Evolutionary conservation across 2,113 vertebrate species (phyloP).

Genomic region (Pantherophis guttatus): DNA sequence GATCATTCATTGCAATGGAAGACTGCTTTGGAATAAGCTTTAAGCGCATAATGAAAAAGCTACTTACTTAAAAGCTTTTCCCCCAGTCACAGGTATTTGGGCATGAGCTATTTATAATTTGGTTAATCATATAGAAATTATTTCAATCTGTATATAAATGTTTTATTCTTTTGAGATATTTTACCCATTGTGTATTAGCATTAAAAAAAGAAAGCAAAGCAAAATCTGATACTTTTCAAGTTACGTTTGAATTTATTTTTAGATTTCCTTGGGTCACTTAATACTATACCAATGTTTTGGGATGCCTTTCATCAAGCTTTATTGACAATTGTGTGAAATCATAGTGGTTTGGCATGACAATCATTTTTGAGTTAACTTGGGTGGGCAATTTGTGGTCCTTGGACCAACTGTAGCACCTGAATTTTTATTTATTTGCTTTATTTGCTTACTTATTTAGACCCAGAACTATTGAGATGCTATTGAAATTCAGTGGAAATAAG

Average conservation of each 20-base stretch:
- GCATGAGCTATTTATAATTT: background rate
- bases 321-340: conserved; percentile 1
- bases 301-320: conserved; percentile 14
- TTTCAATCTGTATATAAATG: background rate
- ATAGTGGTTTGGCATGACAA: background rate
- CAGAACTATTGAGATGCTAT: background rate
- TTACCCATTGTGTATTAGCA: background rate
- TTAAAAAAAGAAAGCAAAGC: background rate
- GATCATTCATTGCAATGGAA: background rate
- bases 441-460: background rate
- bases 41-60: background rate
- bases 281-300: conserved; percentile 8
- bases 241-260: conserved; percentile 9
- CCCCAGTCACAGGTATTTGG: background rate
- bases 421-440: background rate
- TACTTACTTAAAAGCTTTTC: background rate
- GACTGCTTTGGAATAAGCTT: background rate
- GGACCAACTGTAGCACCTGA: background rate
- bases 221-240: background rate
- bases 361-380: background rate
- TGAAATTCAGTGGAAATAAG: background rate
- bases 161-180: background rate
- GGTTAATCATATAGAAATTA: background rate
- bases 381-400: background rate
- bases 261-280: conserved; percentile 34